Conservation (phyloP, 2,888 invertebrate species). For the Platycheirus rosarum region DNA sequence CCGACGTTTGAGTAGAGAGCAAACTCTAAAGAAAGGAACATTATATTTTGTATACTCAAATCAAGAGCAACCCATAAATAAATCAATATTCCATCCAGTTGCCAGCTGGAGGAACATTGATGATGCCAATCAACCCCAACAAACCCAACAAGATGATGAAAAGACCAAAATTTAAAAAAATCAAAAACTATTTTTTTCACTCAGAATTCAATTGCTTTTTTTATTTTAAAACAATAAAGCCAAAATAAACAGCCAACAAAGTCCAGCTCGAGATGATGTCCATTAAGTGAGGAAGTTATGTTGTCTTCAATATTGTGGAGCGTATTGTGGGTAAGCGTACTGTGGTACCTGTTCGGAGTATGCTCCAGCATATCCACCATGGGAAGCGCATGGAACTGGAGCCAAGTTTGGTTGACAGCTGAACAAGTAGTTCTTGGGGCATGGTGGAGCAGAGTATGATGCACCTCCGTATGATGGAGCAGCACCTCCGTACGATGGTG, state of each 20-base stretch:
- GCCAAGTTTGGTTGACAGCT: slow-evolving; percentile 78
- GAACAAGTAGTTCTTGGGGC: slow-evolving; percentile 79
- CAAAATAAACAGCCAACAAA: slow-evolving; percentile 15
- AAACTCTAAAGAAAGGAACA: no score
- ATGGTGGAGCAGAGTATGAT: slow-evolving; percentile 58
- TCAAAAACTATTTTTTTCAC: background rate
- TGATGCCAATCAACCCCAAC: no score
- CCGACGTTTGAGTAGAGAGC: no score
- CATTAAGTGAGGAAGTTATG: background rate
- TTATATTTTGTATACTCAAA: no score
- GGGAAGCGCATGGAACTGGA: slow-evolving; percentile 77
- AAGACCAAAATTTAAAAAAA: background rate
- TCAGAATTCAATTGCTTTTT: slow-evolving; percentile 1
- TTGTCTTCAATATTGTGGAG: slow-evolving; percentile 16
- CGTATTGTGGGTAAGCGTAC: slow-evolving; percentile 18
- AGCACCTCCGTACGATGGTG: slow-evolving; percentile 33
- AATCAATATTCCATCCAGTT: no score
- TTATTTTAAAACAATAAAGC: slow-evolving; percentile 17
- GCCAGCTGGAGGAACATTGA: no score
- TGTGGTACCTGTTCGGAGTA: slow-evolving; percentile 77
- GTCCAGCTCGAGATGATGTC: slow-evolving; percentile 9
- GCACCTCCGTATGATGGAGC: slow-evolving; percentile 1
- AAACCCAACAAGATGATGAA: no score
- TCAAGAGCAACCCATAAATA: no score
- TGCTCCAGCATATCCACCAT: slow-evolving; percentile 76